Evolutionary conservation across 2,113 vertebrate species (phyloP), one percentile per base, ranked within the genome.

Genomic region (Delphinus delphis): DNA sequence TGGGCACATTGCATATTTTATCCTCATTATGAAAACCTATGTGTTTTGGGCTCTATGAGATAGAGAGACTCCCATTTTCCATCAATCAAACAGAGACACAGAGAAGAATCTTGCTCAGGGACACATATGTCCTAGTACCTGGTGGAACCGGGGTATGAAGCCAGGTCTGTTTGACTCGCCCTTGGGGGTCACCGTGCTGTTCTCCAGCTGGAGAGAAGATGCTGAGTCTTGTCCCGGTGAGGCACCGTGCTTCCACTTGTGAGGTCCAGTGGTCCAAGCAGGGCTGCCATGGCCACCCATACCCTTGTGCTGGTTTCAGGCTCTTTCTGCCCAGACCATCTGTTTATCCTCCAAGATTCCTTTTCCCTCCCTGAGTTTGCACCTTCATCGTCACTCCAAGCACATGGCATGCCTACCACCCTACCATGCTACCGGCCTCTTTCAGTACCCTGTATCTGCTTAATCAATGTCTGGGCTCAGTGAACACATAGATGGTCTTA

Each of bases 211-310:
- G 20, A 26, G 38, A n/a, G 44, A 63, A n/a, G 55, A n/a, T 13
- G 33, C 81, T 1, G 25, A 84, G 36, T 68, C 31, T 80, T 21
- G 33, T n/a, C 44, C 36, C 38, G 3, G 67, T 3, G 13, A 25
- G 38, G 33, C 2, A 0, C 62, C 20, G 0, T 15, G 65, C 50
- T 74, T 13, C 58, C 8, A 21, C 65, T 36, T 2, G 6, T 20
- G 28, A 38, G 60, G 33, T 9, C 7, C 25, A 6, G 31, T 9
- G 0, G 2, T 38, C 13, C 79, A 21, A 5, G 60, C 14, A 18
- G 21, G 15, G 20, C 20, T 33, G 5, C 11, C 0, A 4, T 14
- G 33, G 67, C 74, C 26, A 8, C 20, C 0, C 0, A 10, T 14
- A 17, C 36, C 31, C 36, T 36, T 5, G 1, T 7, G 9, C 65